Conservation (phyloP, 2,888 invertebrate genomes). For the Conus canariensis region DNA sequence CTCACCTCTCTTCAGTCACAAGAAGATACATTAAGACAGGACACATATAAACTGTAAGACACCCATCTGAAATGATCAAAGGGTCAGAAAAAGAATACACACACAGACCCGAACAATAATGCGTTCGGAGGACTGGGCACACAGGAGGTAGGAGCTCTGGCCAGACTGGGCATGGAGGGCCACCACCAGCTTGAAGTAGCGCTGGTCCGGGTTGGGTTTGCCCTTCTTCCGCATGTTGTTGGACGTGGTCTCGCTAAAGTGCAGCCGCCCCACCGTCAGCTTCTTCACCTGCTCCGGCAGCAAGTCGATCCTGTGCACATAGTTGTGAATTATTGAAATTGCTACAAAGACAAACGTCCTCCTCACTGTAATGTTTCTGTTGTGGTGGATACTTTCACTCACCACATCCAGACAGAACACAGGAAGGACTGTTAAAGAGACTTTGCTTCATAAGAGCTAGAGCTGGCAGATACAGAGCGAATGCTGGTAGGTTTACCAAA, state of each 20-base stretch:
- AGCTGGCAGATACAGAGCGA: no score
- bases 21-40: no score
- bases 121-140: constrained; percentile 94
- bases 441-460: no score
- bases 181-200: constrained; percentile 97
- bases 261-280: constrained; percentile 93
- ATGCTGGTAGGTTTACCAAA: no score
- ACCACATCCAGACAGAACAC: no score
- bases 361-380: neutral
- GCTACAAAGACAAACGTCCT: neutral
- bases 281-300: constrained; percentile 83
- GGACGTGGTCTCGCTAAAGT: constrained; percentile 98
- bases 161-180: constrained; percentile 93
- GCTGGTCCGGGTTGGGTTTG: constrained; percentile 98
- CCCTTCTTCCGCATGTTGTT: constrained; percentile 99
- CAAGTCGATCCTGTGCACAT: constrained; percentile 81
- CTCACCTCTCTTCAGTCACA: no score
- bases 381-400: no score
- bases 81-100: no score
- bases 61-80: no score
- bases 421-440: no score
- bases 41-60: no score
- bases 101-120: constrained; percentile 94
- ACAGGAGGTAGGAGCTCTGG: constrained; percentile 83
- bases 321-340: no score